phyloP scores from a whole-genome alignment of 2,888 invertebrate genomes.

The Brenthis hecate region DNA sequence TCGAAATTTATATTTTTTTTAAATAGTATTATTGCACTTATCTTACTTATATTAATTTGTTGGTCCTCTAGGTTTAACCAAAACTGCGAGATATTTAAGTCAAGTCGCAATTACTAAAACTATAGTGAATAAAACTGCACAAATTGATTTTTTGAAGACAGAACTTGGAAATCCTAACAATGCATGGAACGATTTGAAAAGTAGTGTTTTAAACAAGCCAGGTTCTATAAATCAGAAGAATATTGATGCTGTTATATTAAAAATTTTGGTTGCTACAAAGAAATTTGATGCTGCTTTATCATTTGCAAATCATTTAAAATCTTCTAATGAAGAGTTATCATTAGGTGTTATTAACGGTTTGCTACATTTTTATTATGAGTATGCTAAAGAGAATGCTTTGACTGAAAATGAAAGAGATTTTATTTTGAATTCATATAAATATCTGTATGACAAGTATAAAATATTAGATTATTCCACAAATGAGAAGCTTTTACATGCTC shows the following conservation, averaged over 20 bases:
- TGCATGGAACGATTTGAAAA: conserved; percentile 71
- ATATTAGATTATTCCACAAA: conserved; percentile 83
- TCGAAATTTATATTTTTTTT: background rate
- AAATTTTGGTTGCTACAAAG: conserved; percentile 67
- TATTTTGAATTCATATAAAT: conserved; percentile 77
- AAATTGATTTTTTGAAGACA: conserved; percentile 60
- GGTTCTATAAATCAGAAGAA: conserved; percentile 73
- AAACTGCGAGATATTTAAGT: conserved; percentile 29
- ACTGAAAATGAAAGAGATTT: conserved; percentile 73
- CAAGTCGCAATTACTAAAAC: conserved; percentile 17
- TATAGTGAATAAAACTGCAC: conserved; percentile 43
- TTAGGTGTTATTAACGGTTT: conserved; percentile 83
- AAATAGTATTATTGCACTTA: background rate
- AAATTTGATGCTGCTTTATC: conserved; percentile 78
- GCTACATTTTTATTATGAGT: conserved; percentile 77
- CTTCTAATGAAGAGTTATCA: conserved; percentile 73
- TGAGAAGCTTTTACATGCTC: conserved; percentile 82
- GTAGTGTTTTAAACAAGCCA: conserved; percentile 60
- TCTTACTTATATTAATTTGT: background rate
- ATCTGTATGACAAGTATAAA: conserved; percentile 77
- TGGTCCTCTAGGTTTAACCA: background rate
- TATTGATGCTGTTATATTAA: conserved; percentile 83
- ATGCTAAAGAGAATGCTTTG: conserved; percentile 54
- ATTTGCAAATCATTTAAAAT: conserved; percentile 82
- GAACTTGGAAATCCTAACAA: conserved; percentile 46